Evolutionary conservation across 2,888 invertebrate genomes (phyloP).

Genomic region (Tubulanus polymorphus): DNA sequence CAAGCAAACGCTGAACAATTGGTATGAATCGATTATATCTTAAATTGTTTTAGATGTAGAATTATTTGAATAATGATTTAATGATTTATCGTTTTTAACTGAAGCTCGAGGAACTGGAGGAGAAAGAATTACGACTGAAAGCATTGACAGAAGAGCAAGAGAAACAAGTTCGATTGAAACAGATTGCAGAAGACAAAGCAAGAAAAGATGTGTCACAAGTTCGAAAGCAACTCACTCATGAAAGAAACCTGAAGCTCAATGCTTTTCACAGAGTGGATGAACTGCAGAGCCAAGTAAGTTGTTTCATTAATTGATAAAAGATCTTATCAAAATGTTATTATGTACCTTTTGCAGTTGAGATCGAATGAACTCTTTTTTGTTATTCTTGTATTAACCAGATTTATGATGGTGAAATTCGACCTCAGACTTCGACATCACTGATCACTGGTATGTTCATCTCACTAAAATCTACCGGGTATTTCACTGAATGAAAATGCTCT

Average conservation of each 20-base stretch:
- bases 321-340: too few species aligned
- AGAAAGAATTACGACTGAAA: conserved; percentile 37
- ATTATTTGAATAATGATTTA: not conserved
- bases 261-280: conserved; percentile 52
- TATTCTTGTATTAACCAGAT: too few species aligned
- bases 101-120: conserved; percentile 44
- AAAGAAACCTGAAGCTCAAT: conserved; percentile 45
- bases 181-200: conserved; percentile 35
- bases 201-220: conserved; percentile 35
- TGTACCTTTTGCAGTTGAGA: too few species aligned
- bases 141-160: conserved; percentile 40
- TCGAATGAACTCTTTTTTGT: too few species aligned
- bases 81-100: not conserved
- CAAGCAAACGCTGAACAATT: conserved; percentile 49
- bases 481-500: too few species aligned
- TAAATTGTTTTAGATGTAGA: not conserved
- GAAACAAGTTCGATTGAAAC: conserved; percentile 30
- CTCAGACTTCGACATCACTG: too few species aligned
- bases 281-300: conserved; percentile 37
- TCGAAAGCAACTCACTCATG: conserved; percentile 40
- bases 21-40: conserved; percentile 32
- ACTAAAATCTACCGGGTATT: too few species aligned
- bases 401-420: too few species aligned
- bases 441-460: too few species aligned
- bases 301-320: too few species aligned